Conservation (phyloP, 1,140 invertebrate genomes). For the Brachionus calyciflorus region DNA sequence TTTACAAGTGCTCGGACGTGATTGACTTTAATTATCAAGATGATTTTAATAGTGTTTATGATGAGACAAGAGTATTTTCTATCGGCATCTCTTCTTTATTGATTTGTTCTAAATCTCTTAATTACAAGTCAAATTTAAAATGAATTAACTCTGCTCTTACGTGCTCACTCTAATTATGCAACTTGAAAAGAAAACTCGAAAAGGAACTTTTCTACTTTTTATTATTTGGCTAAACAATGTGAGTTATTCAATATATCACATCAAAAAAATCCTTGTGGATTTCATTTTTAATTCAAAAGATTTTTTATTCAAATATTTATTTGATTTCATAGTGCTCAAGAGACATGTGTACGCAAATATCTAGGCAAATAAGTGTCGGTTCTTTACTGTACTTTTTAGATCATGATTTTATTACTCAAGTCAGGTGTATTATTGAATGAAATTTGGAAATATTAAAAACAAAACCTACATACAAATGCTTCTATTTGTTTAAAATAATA, state of each 20-base stretch:
- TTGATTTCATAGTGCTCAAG: too few relatives aligned
- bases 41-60: slow-evolving; percentile 30
- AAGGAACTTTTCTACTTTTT: too few relatives aligned
- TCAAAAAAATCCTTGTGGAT: too few relatives aligned
- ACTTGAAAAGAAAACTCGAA: not conserved
- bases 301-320: too few relatives aligned
- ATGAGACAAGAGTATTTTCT: not conserved
- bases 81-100: slow-evolving; percentile 1
- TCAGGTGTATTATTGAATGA: slow-evolving; percentile 18
- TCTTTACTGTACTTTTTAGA: too few relatives aligned
- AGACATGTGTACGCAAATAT: not conserved
- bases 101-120: too few relatives aligned
- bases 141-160: slow-evolving; percentile 36
- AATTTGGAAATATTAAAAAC: not conserved
- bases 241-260: slow-evolving; percentile 13
- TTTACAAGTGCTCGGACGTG: not conserved
- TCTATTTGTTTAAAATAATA: too few relatives aligned
- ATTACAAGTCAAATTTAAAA: slow-evolving; percentile 31
- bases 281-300: too few relatives aligned
- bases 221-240: too few relatives aligned
- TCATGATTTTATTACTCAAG: not conserved
- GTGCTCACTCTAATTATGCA: slow-evolving; percentile 33
- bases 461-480: too few relatives aligned
- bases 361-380: too few relatives aligned
- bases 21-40: slow-evolving; percentile 38